Base-by-base conservation (phyloP, 2,113 vertebrate species). In the Eulemur rufifrons region DNA sequence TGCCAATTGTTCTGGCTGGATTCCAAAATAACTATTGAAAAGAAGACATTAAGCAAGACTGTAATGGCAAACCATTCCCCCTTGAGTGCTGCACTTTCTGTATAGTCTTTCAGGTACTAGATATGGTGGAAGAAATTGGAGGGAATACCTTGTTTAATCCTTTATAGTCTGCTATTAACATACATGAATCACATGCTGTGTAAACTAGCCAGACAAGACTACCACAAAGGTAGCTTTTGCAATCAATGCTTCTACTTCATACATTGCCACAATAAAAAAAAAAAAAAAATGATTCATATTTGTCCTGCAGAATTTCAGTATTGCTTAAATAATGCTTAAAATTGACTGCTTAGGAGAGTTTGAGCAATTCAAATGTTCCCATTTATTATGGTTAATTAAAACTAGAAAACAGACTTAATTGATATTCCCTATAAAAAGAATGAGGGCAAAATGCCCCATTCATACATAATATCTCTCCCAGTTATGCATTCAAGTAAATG, bases 31-130 rank as follows among this genome's bases (percentile, higher is more conserved):
- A 1, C 29, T 32, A 13, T 34, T 2, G 5, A 56, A 87, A 88
- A 71, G 32, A 47, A 91, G n/a, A 14, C 34, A 42, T n/a, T 83
- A 64, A 69, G 6, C 6, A 63, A 25, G 9, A 61, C n/a, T 66
- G 0, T 47, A 18, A 32, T 25, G 25, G 11, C 0, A 8, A 12
- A 4, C 8, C 8, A 45, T 17, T 37, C 5, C 9, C 39, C 42
- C 2, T 8, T 50, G 27, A 47, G 29, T 54, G 7, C 54, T 23
- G 11, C 15, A 63, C 18, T 61, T 74, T 3, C n/a, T 69, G 12
- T 5, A 29, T 27, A 34, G 14, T 42, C 5, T 91, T 69, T 91
- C 14, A 34, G 5, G 7, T 34, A 20, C 64, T 17, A 88, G 29
- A 8, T 34, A 25, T 3, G 61, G 11, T 13, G 21, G 5, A 80